A percentile compares a stretch with the other conserved stretches of the same genome.
Evolutionary conservation across 2,113 vertebrate species (phyloP).

Genomic region (Thamnaconus septentrionalis): DNA sequence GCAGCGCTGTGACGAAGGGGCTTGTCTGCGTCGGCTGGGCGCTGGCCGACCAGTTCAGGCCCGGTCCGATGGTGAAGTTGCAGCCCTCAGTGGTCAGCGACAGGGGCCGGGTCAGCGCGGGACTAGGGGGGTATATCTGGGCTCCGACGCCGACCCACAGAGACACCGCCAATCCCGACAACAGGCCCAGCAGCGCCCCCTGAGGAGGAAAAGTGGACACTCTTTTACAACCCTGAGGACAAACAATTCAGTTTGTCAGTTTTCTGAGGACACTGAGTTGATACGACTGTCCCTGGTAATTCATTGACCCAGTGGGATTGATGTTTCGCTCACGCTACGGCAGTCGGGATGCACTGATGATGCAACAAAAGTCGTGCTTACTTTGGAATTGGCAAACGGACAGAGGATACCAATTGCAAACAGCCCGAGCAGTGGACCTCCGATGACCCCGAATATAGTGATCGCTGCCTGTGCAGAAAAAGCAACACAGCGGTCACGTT

Average conservation of each 20-base stretch:
- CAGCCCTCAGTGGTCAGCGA: constrained; percentile 69
- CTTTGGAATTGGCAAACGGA: constrained; percentile 77
- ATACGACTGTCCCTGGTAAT: no score
- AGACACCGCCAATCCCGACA: constrained; percentile 70
- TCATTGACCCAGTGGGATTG: no score
- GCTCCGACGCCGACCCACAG: constrained; percentile 79
- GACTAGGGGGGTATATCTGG: constrained; percentile 68
- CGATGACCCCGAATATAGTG: constrained; percentile 76
- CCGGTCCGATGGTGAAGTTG: constrained; percentile 45
- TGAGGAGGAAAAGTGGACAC: no score
- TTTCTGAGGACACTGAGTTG: no score
- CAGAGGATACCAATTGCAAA: constrained; percentile 78
- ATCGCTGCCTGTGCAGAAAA: constrained; percentile 66
- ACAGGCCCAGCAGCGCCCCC: constrained; percentile 74
- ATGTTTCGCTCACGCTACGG: no score
- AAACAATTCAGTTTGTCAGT: background rate
- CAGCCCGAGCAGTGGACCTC: constrained; percentile 80
- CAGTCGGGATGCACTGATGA: no score
- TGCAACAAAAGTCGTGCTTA: constrained; percentile 51
- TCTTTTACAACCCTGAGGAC: background rate
- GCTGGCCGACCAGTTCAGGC: constrained; percentile 46
- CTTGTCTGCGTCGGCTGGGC: constrained; percentile 3
- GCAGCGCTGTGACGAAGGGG: constrained; percentile 5
- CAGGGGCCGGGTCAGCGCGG: constrained; percentile 62
- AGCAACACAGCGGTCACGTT: no score